Evolutionary conservation across 2,797 vertebrate species (phyloP), one percentile per base, ranked within the genome.

Genomic region (Lutjanus argentimaculatus): DNA sequence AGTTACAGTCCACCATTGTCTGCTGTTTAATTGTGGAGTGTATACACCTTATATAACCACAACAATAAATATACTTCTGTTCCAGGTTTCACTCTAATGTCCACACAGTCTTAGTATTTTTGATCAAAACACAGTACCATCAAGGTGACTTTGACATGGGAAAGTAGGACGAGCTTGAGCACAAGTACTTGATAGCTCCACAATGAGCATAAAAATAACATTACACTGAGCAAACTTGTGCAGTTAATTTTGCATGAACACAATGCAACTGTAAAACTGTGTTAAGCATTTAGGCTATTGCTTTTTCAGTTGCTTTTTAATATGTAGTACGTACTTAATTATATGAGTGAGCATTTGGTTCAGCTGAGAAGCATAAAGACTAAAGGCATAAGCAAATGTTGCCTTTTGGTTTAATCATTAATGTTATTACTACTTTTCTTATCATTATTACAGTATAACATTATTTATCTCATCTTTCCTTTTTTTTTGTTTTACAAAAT

Each of bases 181-280:
- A 14, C 8, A 52, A n/a, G 0, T 58, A 30, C 57, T 22, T 19
- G 16, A 51, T 3, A 8, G 12, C 25, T 21, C 22, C 48, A 19
- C 30, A 61, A n/a, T 3, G 25, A 52, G 13, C 16, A 16, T n/a
- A 19, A 21, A 45, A 53, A 67, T 36, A 25, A 25, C 5, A 21
- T 25, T 14, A 1, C 15, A 57, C 15, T 8, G 1, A 25, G 16
- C 7, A 49, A 59, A 68, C 48, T 6, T 17, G 7, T 30, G 7
- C 21, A 43, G 49, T 25, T 57, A 0, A 30, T n/a, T 49, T 40
- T 21, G 7, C 19, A 7, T 10, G 46, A 40, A 52, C 49, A 56
- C 2, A 0, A 15, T 58, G 21, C 0, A 45, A 36, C 4, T 45
- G 6, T 36, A 2, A 43, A 40, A 22, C 7, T 0, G 0, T 25